Conservation (phyloP, 92 coral and sea anemone genomes). For the Heteractis magnifica region DNA sequence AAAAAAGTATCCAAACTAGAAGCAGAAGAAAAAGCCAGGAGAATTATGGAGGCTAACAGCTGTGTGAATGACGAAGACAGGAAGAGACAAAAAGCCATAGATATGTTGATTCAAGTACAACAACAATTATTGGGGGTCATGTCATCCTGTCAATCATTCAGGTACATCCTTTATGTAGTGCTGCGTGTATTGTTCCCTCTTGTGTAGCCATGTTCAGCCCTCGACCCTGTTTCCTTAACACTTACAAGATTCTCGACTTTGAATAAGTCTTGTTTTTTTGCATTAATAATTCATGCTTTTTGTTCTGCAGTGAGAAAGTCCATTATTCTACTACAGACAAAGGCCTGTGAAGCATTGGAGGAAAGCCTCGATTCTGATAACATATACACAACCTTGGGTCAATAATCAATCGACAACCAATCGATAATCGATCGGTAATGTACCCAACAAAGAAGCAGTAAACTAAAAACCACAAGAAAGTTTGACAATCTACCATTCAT, state of each 20-base stretch:
- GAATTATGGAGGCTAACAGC: slow-evolving; percentile 60
- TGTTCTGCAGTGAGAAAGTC: neutral
- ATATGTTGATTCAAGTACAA: slow-evolving; percentile 81
- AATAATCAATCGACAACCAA: neutral
- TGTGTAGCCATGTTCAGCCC: too few relatives aligned
- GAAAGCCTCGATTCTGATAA: neutral
- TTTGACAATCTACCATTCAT: neutral
- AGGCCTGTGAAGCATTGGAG: neutral
- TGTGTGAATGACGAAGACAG: slow-evolving; percentile 45
- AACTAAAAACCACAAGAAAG: neutral
- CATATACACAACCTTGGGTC: neutral
- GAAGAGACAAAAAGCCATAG: slow-evolving; percentile 64
- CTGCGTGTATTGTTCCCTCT: too few relatives aligned
- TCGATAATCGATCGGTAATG: neutral
- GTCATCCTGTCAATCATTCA: slow-evolving; percentile 12
- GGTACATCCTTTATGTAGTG: neutral
- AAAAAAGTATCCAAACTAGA: slow-evolving; percentile 58
- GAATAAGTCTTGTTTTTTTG: neutral
- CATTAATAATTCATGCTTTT: neutral
- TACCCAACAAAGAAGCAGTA: neutral
- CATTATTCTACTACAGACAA: neutral
- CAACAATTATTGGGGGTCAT: slow-evolving; percentile 76
- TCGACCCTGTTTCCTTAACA: too few relatives aligned
- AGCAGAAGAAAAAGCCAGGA: slow-evolving; percentile 73
- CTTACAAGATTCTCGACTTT: too few relatives aligned